phyloP scores from a whole-genome alignment of 2,113 vertebrate species.

The Lipotes vexillifer region DNA sequence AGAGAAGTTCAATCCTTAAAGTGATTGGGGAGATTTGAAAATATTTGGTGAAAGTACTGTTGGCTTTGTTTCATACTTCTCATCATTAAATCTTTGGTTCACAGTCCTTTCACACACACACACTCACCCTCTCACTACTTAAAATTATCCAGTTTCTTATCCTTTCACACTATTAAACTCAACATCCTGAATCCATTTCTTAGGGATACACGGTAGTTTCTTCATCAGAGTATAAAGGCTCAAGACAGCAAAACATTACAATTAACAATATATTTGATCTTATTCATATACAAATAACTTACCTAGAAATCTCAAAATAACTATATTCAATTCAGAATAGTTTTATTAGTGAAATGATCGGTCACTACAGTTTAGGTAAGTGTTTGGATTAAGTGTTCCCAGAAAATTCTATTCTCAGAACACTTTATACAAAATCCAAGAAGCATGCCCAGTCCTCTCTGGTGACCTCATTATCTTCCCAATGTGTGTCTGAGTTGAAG shows the following conservation, averaged over 20 bases:
- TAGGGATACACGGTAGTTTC: neutral
- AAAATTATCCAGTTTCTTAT: neutral
- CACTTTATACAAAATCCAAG: constrained; percentile 3
- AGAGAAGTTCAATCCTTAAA: neutral
- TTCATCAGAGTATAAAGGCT: neutral
- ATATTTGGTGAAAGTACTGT: neutral
- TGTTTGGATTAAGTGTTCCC: neutral
- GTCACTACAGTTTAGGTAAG: neutral
- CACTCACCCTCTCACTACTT: neutral
- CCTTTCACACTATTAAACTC: neutral
- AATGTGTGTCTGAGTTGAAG: constrained; percentile 36
- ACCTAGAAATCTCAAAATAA: neutral
- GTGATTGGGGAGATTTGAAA: neutral
- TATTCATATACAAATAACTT: neutral
- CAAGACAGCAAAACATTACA: neutral
- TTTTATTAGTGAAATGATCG: neutral
- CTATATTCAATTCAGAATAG: neutral
- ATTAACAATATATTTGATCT: neutral
- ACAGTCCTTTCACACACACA: neutral
- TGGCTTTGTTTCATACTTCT: neutral
- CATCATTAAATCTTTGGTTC: neutral
- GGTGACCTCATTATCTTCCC: constrained; percentile 67
- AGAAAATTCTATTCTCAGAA: constrained; percentile 41
- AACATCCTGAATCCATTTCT: neutral
- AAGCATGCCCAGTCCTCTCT: constrained; percentile 39